Conservation (phyloP, 2,888 invertebrate species). For the Abrostola tripartita region DNA sequence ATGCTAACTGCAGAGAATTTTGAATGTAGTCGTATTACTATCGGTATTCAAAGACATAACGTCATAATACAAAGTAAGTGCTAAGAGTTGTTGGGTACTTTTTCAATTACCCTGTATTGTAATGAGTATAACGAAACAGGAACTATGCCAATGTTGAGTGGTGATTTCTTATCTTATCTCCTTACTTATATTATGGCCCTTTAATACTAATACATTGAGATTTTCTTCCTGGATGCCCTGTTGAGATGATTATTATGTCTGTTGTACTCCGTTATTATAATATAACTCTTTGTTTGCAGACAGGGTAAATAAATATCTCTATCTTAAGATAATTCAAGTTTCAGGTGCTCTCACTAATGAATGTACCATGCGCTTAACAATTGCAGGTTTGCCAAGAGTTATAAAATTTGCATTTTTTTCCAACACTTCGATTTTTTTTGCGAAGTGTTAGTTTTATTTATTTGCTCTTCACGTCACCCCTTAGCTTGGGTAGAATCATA, state of each 20-base stretch:
- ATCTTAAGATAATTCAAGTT: slow-evolving; percentile 59
- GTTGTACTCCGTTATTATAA: slow-evolving; percentile 12
- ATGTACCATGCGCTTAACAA: slow-evolving; percentile 81
- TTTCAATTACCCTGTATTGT: no score
- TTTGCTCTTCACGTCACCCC: slow-evolving; percentile 70
- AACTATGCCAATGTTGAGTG: slow-evolving; percentile 13
- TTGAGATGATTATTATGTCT: slow-evolving; percentile 12
- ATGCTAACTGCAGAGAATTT: no score
- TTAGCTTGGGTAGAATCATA: slow-evolving; percentile 58
- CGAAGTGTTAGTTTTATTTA: slow-evolving; percentile 64
- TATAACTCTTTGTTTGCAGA: slow-evolving; percentile 67
- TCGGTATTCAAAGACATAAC: no score
- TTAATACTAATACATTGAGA: slow-evolving; percentile 19
- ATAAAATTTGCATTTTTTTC: slow-evolving; percentile 88
- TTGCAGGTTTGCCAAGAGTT: slow-evolving; percentile 88
- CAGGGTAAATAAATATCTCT: slow-evolving; percentile 60
- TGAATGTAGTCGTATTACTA: no score
- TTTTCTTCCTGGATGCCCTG: slow-evolving; percentile 24
- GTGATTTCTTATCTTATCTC: slow-evolving; percentile 9
- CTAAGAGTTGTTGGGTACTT: no score
- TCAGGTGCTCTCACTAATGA: slow-evolving; percentile 55
- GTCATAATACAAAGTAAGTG: slow-evolving; percentile 1
- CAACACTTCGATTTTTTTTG: slow-evolving; percentile 74
- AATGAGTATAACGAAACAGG: slow-evolving; percentile 8
- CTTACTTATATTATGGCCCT: slow-evolving; percentile 9